These are phyloP conservation scores for Naja naja DNA, from an alignment of 2,113 vertebrate species.

Conservation along the genomic window DNA sequence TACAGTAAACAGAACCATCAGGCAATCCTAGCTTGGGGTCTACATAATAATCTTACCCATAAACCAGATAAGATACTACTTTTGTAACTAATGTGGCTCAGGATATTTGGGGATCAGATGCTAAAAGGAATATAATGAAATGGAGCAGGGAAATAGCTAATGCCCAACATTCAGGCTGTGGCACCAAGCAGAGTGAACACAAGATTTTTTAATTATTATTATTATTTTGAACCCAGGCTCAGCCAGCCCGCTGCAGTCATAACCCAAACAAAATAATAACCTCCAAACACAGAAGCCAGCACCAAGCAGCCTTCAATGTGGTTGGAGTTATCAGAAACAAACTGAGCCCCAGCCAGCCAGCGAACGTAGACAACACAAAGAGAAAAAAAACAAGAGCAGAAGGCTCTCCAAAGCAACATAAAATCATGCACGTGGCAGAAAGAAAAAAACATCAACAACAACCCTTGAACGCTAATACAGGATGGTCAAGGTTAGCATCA, in stretches of 20 bases:
- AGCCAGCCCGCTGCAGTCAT: neutral
- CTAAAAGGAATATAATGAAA: neutral
- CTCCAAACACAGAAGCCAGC: neutral
- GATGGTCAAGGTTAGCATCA: neutral
- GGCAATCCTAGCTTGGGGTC: neutral
- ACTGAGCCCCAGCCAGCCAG: neutral
- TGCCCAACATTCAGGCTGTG: neutral
- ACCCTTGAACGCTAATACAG: neutral
- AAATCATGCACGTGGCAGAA: neutral
- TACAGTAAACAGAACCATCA: neutral
- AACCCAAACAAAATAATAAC: neutral
- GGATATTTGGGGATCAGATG: neutral
- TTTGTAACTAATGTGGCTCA: neutral
- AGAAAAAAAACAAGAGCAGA: neutral
- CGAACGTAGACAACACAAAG: neutral
- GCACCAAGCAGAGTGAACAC: neutral
- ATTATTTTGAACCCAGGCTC: neutral
- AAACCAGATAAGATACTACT: neutral
- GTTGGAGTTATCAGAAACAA: neutral
- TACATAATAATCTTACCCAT: neutral
- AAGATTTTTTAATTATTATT: neutral
- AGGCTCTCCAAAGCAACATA: neutral
- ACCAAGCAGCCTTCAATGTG: neutral
- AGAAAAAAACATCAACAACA: neutral
- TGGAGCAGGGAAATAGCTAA: neutral